These are phyloP conservation scores for Benthochromis sp. DNA, from an alignment of 2,113 vertebrate species.

Conservation along the genomic window DNA sequence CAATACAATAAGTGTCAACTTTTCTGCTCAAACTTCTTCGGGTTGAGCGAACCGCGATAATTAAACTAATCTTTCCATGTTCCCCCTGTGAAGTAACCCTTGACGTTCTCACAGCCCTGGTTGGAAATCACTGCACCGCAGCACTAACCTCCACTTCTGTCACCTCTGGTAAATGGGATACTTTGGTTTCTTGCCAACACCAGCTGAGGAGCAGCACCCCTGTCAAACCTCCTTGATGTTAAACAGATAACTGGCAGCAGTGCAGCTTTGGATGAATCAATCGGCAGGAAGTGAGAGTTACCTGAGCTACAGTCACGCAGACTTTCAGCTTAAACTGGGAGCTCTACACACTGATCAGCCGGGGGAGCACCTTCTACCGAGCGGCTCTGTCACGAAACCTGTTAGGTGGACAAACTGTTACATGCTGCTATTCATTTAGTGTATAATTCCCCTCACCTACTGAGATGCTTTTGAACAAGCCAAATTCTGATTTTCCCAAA, in stretches of 20 bases:
- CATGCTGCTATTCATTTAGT: not conserved
- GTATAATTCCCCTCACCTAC: not conserved
- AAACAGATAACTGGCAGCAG: not conserved
- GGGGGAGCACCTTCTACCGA: not conserved
- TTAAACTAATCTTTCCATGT: not conserved
- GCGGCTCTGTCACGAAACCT: constrained; percentile 24
- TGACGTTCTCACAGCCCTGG: not conserved
- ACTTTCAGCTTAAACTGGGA: not conserved
- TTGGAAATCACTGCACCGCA: not conserved
- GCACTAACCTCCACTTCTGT: not conserved
- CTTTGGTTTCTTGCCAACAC: not conserved
- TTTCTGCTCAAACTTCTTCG: not conserved
- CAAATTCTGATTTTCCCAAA: constrained; percentile 31
- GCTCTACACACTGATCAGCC: not conserved
- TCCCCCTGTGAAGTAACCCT: not conserved
- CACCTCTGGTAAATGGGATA: not conserved
- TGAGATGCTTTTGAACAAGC: not conserved
- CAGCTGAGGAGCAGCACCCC: not conserved
- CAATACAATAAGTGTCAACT: not conserved
- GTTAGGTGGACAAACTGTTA: not conserved
- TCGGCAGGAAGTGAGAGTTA: not conserved
- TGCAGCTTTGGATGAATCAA: not conserved
- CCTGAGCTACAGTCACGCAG: constrained; percentile 1
- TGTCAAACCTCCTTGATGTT: not conserved
- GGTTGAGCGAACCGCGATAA: not conserved